Conservation (phyloP, 2,797 vertebrate genomes). For the Telmatherina bonti region DNA sequence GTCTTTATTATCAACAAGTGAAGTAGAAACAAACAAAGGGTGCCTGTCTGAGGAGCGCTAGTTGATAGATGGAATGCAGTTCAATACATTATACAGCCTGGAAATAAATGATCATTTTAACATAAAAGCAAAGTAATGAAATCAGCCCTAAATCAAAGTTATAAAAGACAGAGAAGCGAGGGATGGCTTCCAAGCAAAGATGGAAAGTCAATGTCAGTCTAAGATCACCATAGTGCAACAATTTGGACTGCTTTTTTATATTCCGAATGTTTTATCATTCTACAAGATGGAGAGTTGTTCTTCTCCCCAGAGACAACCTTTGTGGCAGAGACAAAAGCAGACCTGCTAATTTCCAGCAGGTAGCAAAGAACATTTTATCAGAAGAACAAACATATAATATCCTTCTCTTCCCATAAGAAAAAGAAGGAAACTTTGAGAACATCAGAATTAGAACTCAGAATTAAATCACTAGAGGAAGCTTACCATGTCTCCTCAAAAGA, state of each 20-base stretch:
- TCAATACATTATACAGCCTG: neutral
- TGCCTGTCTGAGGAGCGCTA: too few relatives aligned
- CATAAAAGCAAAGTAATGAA: neutral
- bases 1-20: neutral
- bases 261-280: neutral
- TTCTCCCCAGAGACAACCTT: slow-evolving; percentile 15
- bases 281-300: neutral
- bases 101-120: neutral
- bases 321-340: neutral
- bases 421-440: too few relatives aligned
- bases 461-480: too few relatives aligned
- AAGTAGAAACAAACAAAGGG: neutral
- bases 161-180: neutral
- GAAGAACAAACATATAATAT: neutral
- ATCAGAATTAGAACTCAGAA: too few relatives aligned
- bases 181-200: neutral
- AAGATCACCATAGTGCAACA: slow-evolving; percentile 13
- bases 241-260: neutral
- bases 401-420: too few relatives aligned
- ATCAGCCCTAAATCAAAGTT: neutral
- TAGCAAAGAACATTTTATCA: neutral
- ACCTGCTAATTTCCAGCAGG: neutral
- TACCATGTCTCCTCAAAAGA: too few relatives aligned
- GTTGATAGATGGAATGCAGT: neutral
- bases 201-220: slow-evolving; percentile 1